These are phyloP conservation scores for Xiphorhynchus elegans DNA, from an alignment of 2,113 vertebrate genomes.

Conservation along the genomic window DNA sequence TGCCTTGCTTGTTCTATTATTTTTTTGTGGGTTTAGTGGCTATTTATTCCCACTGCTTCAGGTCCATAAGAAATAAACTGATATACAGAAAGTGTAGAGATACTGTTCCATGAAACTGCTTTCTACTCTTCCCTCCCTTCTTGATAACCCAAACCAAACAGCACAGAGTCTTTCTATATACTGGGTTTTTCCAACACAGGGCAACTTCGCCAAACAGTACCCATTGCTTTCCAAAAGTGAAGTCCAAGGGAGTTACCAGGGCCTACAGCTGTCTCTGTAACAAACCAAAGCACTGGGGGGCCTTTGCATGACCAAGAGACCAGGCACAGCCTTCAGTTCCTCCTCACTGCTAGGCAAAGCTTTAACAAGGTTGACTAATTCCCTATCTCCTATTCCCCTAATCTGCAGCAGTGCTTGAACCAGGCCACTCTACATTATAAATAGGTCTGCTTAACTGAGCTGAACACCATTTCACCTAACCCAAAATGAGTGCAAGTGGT, in stretches of 20 bases:
- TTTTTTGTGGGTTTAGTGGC: background rate
- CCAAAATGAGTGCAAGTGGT: background rate
- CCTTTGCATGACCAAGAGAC: background rate
- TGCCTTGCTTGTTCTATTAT: background rate
- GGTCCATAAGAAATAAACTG: background rate
- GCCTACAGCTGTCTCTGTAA: background rate
- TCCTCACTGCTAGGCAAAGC: background rate
- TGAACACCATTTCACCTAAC: background rate
- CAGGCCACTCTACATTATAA: background rate
- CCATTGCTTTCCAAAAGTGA: background rate
- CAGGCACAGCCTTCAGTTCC: background rate
- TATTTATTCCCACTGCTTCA: background rate
- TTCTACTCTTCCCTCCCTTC: background rate
- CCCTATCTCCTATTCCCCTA: background rate
- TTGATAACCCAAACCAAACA: background rate
- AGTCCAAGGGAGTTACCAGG: background rate
- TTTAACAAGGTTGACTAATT: background rate
- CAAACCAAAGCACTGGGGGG: background rate
- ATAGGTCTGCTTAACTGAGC: background rate
- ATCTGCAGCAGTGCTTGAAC: background rate
- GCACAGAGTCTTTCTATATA: background rate
- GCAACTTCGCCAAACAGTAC: background rate
- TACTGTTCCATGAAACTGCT: background rate
- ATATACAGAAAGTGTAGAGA: background rate
- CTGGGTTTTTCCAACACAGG: background rate